Base-by-base conservation (phyloP, 2,797 vertebrate species). In the Gallinago stenura region DNA sequence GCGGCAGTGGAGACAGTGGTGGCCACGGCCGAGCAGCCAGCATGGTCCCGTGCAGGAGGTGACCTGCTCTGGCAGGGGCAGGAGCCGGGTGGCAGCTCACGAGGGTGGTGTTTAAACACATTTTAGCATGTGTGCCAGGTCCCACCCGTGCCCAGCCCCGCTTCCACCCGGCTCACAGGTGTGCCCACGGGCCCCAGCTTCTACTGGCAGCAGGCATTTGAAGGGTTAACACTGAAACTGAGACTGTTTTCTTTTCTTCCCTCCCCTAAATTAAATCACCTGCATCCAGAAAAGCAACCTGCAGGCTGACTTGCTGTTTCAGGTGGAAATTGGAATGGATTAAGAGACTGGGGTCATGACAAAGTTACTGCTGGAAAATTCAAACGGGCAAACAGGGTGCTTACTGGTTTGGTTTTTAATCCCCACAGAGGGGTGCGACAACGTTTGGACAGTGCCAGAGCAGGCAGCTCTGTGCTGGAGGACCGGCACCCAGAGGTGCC, bases 21-120 rank as follows among this genome's bases (percentile, higher is more conserved):
- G 10, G 15, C 41, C 21, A 4, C 8, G 2, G 64, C 31, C 2
- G 9, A 18, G 11, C 5, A 0, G 28, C 0, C 5, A 43, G 53
- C 12, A 0, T 3, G 14, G 51, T 19, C 28, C 57, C 22, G 5
- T 1, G 3, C 30, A 30, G 33, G 25, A 24, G 41, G 56, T 3
- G 1, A 39, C 3, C 8, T 0, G 1, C 35, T 54, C 57, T 4
- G 4, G 8, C 22, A 30, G 58, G 43, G 79, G 48, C 72, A 6
- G 58, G 37, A 37, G 41, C 43, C 35, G 2, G 10, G 5, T 6
- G 39, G 72, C 51, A 43, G 71, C 48, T 37, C 15, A 35, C 0
- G 0, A 64, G 57, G 13, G 20, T 22, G 18, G 11, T 5, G 10
- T 64, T 79, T 62, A 31, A 21, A 30, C 22, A 2, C 6, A 0